Evolutionary conservation across 2,113 vertebrate genomes (phyloP).

Genomic region (Cariama cristata): DNA sequence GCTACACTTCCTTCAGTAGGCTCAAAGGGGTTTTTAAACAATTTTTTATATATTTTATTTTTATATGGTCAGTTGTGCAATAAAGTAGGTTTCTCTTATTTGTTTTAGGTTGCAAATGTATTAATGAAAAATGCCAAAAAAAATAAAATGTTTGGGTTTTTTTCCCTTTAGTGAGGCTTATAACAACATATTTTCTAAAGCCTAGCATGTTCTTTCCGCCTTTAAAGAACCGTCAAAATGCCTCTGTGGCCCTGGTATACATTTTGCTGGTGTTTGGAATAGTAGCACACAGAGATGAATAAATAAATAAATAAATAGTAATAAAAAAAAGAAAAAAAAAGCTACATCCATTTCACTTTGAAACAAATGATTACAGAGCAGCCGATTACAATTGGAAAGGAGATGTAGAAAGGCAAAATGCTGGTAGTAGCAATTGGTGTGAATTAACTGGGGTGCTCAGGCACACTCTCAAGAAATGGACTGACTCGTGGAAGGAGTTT

Average conservation of each 20-base stretch:
- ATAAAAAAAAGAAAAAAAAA: not conserved
- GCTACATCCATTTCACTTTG: not conserved
- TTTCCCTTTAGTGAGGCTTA: not conserved
- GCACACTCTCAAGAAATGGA: not conserved
- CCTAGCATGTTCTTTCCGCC: not conserved
- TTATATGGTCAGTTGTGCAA: not conserved
- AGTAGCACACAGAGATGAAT: not conserved
- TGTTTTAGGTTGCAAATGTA: not conserved
- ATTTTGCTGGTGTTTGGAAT: not conserved
- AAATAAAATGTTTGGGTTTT: not conserved
- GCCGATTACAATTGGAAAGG: not conserved
- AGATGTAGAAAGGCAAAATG: slow-evolving; percentile 11
- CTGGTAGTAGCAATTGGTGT: not conserved
- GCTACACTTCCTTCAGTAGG: not conserved
- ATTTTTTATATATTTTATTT: not conserved
- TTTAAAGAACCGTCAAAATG: not conserved
- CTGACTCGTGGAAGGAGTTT: not conserved
- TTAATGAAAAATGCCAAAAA: not conserved
- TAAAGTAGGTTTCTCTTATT: not conserved
- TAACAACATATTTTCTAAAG: not conserved
- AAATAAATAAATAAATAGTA: not conserved
- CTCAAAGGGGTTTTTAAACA: not conserved
- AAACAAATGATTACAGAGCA: slow-evolving; percentile 1
- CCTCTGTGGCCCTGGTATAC: not conserved
- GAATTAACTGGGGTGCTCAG: slow-evolving; percentile 25